phyloP scores from a whole-genome alignment of 2,113 vertebrate genomes.

The Eulacestoma nigropectus region DNA sequence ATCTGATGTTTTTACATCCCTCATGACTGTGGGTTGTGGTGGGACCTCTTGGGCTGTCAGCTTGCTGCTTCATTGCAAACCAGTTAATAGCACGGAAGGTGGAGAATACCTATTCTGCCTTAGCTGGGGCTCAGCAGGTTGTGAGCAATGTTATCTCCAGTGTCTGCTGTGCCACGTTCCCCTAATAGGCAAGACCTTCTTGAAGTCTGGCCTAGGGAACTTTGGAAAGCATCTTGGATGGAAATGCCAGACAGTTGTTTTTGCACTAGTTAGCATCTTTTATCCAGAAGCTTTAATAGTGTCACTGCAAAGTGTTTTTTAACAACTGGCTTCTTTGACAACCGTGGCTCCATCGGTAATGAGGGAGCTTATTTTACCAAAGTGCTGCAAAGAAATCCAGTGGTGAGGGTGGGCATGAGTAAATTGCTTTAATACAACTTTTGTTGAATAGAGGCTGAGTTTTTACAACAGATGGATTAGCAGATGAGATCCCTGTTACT shows the following conservation, averaged over 20 bases:
- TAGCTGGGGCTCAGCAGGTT: not conserved
- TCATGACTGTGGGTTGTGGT: not conserved
- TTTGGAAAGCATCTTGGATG: not conserved
- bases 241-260: constrained; percentile 15
- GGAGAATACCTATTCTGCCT: not conserved
- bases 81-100: not conserved
- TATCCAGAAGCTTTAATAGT: constrained; percentile 13
- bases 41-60: not conserved
- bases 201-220: not conserved
- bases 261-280: constrained; percentile 25
- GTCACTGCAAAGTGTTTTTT: not conserved
- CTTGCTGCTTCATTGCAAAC: not conserved
- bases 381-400: not conserved
- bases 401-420: not conserved
- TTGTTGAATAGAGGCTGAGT: not conserved
- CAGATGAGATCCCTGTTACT: not conserved
- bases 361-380: not conserved
- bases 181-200: not conserved
- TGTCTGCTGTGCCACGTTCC: not conserved
- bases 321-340: constrained; percentile 14
- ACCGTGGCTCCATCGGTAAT: not conserved
- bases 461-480: not conserved
- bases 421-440: constrained; percentile 7
- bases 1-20: not conserved
- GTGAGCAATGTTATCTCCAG: not conserved